Evolutionary conservation across 2,113 vertebrate species (phyloP), one percentile per base, ranked within the genome.

Genomic region (Malurus elegans): DNA sequence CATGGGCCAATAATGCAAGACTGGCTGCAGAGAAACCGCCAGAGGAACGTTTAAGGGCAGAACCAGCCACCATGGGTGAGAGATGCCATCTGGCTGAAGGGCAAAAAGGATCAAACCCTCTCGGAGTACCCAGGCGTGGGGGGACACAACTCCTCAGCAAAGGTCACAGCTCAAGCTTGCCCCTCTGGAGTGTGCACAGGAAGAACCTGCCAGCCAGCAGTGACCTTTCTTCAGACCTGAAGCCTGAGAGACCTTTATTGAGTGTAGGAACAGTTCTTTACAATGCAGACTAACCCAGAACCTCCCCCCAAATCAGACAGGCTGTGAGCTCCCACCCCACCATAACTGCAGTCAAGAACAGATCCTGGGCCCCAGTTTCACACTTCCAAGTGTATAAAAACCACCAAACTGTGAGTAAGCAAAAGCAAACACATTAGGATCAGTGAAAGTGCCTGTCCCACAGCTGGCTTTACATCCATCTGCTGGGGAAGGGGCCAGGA

Each of bases 201-300:
- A 86, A 32, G 45, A 91, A 87, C 29, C 12, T n/a, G 62, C 14
- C 54, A 80, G 42, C 19, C 54, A 88, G 32, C 73, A 87, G 34
- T 8, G 26, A 78, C 16, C 6, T 12, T 38, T 17, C 32, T 62
- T 48, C 69, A 74, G 48, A 79, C 15, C 9, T 44, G 58, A 51
- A 3, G 29, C 42, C 60, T 38, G 16, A 92, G 65, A 73, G 18
- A 91, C 15, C 32, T 97, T 97, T 96, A 97, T 97, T 97, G 24
- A 82, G 34, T 92, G 54, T 94, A 93, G 83, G 86, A 94, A 57
- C 7, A 42, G 31, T 40, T 61, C 74, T 84, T 83, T 86, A 95
- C 78, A 95, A 76, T 64, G 78, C 38, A 86, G 32, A 66, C 1
- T n/a, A 60, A 91, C 24, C 58, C 51, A 87, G 58, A 81, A 79